These are phyloP conservation scores for Drosophila prolongata DNA, from an alignment of 2,888 invertebrate genomes.

Conservation along the genomic window DNA sequence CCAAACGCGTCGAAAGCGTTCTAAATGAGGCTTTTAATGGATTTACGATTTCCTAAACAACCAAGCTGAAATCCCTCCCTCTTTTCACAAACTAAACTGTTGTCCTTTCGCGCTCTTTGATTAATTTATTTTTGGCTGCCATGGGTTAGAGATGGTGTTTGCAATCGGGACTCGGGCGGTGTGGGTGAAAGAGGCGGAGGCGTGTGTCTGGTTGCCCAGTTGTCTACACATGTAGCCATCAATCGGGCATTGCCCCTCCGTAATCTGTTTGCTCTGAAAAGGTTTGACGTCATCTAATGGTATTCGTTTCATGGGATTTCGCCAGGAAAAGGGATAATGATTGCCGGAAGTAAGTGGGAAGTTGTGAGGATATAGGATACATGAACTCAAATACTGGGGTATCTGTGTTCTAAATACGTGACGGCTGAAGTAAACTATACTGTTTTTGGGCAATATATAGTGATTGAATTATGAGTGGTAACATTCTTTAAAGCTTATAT, in stretches of 20 bases:
- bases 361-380: not conserved
- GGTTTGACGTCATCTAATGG: conserved; percentile 22
- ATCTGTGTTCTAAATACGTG: too few species aligned
- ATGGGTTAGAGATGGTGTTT: conserved; percentile 6
- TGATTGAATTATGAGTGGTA: too few species aligned
- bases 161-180: not conserved
- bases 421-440: too few species aligned
- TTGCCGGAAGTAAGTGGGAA: conserved; percentile 14
- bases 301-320: conserved; percentile 2
- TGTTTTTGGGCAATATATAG: too few species aligned
- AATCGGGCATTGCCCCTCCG: conserved; percentile 44
- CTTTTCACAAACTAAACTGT: conserved; percentile 38
- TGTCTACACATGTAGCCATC: conserved; percentile 52
- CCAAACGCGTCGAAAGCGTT: conserved; percentile 71
- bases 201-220: conserved; percentile 23
- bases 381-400: too few species aligned
- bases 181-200: not conserved
- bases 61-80: conserved; percentile 19
- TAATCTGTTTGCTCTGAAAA: conserved; percentile 31
- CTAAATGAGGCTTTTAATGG: conserved; percentile 78
- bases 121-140: conserved; percentile 47
- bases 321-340: conserved; percentile 9
- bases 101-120: conserved; percentile 58
- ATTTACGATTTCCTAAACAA: conserved; percentile 64
- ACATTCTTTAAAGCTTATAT: too few species aligned